Evolutionary conservation across 2,113 vertebrate species (phyloP), one percentile per base, ranked within the genome.

Genomic region (Cisticola juncidis): DNA sequence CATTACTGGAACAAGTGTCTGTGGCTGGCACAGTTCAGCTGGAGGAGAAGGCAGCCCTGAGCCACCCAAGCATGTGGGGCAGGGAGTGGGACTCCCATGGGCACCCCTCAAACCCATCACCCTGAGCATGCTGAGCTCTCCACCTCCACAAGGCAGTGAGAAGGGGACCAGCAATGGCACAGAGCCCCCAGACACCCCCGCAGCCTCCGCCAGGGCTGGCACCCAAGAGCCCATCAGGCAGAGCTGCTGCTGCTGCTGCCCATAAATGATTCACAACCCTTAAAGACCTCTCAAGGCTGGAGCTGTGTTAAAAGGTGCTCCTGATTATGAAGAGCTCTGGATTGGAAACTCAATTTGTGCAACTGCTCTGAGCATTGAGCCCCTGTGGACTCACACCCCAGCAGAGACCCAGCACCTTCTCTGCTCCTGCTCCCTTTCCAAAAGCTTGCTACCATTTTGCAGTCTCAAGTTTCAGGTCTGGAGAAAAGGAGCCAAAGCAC

Each of bases 121-220:
- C 36, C 31, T 1, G 38, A 76, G 79, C 74, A 85, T 0, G 0
- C 35, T 0, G 3, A 66, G 53, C 26, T 61, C 65, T 50, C n/a
- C 38, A 51, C 2, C 61, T 80, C 68, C 3, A 2, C 0, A 19
- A 12, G n/a, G 36, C 54, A 48, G 35, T 0, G 14, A 45, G 66
- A 24, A 54, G 50, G 26, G 15, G 40, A 40, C 20, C 57, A 86
- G 48, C 8, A 2, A 14, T n/a, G 65, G 56, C 4, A 2, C 1
- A 5, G 60, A 42, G 42, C 29, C 47, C 58, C 78, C 17, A 14
- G 4, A 61, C n/a, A 6, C 11, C 53, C 53, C 53, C 1, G 0
- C 48, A 71, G 56, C 73, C 62, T 40, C 8, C 0, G 0, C 79
- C 60, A 6, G 2, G 1, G 2, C 84, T 73, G 17, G 9, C 77